These are phyloP conservation scores for Geothlypis trichas DNA, from an alignment of 2,113 vertebrate species.

Conservation along the genomic window DNA sequence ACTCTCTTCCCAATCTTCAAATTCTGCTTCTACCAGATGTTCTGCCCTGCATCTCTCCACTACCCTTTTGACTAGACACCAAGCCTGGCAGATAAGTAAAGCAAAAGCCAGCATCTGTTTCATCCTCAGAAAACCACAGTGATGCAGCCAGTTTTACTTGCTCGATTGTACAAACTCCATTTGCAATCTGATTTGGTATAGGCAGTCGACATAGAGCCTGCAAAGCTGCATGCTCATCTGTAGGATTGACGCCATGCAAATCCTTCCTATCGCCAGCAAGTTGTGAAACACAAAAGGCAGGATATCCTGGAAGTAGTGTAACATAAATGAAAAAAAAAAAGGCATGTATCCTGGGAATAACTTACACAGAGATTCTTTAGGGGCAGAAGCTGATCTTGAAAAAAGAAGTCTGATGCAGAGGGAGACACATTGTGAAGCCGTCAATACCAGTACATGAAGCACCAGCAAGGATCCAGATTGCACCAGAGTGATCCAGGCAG, in stretches of 20 bases:
- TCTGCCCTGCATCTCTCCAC: not conserved
- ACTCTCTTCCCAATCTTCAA: not conserved
- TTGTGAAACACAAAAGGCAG: slow-evolving; percentile 18
- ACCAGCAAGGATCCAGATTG: not conserved
- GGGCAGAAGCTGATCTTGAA: not conserved
- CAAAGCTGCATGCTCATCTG: not conserved
- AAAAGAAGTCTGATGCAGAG: not conserved
- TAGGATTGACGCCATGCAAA: slow-evolving; percentile 32
- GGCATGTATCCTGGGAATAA: not conserved
- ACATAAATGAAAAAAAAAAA: not conserved
- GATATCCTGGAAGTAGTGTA: slow-evolving; percentile 40
- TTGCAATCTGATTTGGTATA: not conserved
- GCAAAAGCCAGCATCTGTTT: not conserved
- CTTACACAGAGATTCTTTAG: not conserved
- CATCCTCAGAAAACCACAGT: not conserved
- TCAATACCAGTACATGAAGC: not conserved
- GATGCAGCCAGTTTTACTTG: slow-evolving; percentile 53
- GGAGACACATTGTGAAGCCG: rapidly evolving
- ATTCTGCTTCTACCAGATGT: not conserved
- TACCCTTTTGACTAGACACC: not conserved
- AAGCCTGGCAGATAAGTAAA: not conserved
- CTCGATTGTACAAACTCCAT: slow-evolving; percentile 7
- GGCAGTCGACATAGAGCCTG: not conserved
- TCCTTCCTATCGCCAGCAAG: not conserved
- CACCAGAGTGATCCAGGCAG: not conserved